Percentiles rank a stretch among this genome's conserved stretches.
Evolutionary conservation across 2,113 vertebrate species (phyloP).

Genomic region (Sinocyclocheilus anshuiensis): DNA sequence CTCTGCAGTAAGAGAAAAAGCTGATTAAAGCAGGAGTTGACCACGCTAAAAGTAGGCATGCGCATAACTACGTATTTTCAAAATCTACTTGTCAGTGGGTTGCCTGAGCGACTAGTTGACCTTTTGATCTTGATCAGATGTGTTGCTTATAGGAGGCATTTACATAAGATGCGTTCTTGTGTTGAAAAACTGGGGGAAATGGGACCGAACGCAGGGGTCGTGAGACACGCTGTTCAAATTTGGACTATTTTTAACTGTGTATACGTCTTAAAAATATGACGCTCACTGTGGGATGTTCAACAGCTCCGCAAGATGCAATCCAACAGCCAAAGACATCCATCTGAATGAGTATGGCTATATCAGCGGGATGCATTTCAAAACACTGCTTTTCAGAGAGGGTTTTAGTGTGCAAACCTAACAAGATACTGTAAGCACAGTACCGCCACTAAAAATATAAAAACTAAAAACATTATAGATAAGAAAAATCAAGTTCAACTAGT

Average conservation of each 20-base stretch:
- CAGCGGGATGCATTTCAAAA: neutral
- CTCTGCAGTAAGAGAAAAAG: neutral
- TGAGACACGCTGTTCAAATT: neutral
- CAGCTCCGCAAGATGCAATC: neutral
- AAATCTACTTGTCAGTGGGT: constrained; percentile 12
- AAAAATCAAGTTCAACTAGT: neutral
- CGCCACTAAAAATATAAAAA: neutral
- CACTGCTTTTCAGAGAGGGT: neutral
- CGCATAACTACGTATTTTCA: neutral
- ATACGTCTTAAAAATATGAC: neutral
- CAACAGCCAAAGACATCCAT: neutral
- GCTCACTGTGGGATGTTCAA: neutral
- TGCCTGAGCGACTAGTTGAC: neutral
- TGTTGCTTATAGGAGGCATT: constrained; percentile 2
- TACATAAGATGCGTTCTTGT: neutral
- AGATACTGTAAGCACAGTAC: neutral
- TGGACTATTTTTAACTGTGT: neutral
- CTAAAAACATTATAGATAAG: neutral
- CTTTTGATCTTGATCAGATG: neutral
- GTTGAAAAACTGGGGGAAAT: neutral
- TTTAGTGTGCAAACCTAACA: neutral
- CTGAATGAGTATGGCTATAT: neutral
- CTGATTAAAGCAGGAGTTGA: constrained; percentile 14
- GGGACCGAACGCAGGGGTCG: neutral
- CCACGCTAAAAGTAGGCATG: constrained; percentile 29